These are phyloP conservation scores for Thereva nobilitata DNA, from an alignment of 2,888 invertebrate species.

Conservation along the genomic window DNA sequence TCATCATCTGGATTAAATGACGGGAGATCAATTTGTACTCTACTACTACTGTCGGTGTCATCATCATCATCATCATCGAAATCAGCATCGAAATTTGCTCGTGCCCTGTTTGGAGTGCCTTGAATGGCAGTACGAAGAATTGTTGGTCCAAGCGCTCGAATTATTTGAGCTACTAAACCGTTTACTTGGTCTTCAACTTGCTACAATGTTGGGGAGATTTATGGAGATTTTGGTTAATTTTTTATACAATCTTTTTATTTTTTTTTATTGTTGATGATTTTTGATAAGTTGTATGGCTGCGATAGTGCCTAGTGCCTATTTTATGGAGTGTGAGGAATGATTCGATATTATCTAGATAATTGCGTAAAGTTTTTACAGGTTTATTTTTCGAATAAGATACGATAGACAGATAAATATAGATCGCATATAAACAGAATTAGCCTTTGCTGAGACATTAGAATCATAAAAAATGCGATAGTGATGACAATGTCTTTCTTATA, in stretches of 20 bases:
- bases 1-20: conserved; percentile 71
- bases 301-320: background rate
- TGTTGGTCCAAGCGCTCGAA: conserved; percentile 75
- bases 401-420: no score
- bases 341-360: no score
- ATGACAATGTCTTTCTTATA: no score
- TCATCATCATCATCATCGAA: conserved; percentile 59
- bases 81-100: conserved; percentile 61
- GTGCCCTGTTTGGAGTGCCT: conserved; percentile 49
- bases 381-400: no score
- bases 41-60: conserved; percentile 60
- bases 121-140: conserved; percentile 59
- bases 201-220: conserved; percentile 51
- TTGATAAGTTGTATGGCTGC: background rate
- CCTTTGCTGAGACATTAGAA: no score
- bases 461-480: no score
- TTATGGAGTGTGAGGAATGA: background rate
- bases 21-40: conserved; percentile 68
- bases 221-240: conserved; percentile 35
- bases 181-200: conserved; percentile 58
- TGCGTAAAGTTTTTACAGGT: no score
- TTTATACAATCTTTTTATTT: conserved; percentile 22
- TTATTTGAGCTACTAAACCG: conserved; percentile 60
- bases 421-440: no score
- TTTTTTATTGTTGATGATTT: background rate